phyloP scores from a whole-genome alignment of 2,113 vertebrate genomes.

The Zosterops pallidus region DNA sequence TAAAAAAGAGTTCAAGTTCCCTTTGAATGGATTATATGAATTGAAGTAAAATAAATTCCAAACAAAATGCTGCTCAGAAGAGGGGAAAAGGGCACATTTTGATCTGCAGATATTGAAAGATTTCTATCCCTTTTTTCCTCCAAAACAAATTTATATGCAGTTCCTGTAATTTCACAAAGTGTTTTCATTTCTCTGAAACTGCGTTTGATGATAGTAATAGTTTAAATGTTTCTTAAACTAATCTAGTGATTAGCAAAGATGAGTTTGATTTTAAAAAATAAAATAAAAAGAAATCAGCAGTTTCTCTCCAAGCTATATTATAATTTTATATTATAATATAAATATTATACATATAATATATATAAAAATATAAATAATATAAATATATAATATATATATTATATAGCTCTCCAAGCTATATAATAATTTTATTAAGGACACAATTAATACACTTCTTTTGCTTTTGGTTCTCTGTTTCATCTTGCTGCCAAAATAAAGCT shows the following conservation, averaged over 20 bases:
- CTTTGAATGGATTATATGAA: neutral
- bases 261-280: neutral
- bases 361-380: too few species aligned
- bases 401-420: neutral
- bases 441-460: neutral
- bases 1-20: neutral
- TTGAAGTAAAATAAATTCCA: neutral
- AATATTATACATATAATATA: too few species aligned
- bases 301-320: slow-evolving; percentile 2
- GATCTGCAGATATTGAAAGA: neutral
- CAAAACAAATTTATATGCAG: neutral
- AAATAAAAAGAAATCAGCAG: neutral
- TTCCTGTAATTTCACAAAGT: neutral
- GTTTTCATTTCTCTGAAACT: neutral
- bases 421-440: slow-evolving; percentile 10
- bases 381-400: too few species aligned
- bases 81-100: neutral
- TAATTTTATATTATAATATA: too few species aligned
- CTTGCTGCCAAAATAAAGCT: neutral
- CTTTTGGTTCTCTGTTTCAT: neutral
- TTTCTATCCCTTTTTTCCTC: neutral
- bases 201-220: neutral
- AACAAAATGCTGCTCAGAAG: neutral
- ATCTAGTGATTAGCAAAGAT: neutral
- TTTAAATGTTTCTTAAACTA: slow-evolving; percentile 14